Evolutionary conservation across 2,888 invertebrate species (phyloP).

Genomic region (Ichneumoninae sp.): DNA sequence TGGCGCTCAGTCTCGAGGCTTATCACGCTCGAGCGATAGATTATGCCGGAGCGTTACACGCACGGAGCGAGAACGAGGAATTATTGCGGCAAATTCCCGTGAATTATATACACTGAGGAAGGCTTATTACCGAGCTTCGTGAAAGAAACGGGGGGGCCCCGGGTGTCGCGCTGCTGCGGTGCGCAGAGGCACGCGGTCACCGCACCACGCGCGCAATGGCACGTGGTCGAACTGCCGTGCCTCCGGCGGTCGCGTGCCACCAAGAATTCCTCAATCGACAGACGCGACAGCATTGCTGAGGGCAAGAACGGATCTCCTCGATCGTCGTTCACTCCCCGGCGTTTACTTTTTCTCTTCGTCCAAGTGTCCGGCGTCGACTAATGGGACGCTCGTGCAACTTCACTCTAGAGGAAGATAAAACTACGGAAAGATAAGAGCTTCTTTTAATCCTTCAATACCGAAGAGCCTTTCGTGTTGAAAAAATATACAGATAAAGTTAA

Average conservation of each 20-base stretch:
- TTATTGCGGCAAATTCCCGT: conserved; percentile 64
- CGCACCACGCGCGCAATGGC: conserved; percentile 36
- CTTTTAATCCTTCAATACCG: not conserved
- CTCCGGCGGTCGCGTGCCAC: conserved; percentile 72
- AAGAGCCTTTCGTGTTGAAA: no score
- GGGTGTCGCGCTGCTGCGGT: conserved; percentile 42
- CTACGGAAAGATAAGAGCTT: not conserved
- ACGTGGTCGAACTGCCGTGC: conserved; percentile 45
- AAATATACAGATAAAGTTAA: no score
- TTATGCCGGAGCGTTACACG: conserved; percentile 14
- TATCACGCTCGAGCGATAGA: conserved; percentile 41
- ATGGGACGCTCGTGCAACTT: not conserved
- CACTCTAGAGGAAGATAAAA: not conserved
- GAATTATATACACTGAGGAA: conserved; percentile 61
- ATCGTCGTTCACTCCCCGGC: conserved; percentile 36
- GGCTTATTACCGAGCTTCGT: conserved; percentile 54
- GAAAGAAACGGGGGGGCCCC: conserved; percentile 26
- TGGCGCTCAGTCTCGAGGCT: conserved; percentile 7
- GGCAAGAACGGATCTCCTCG: conserved; percentile 61
- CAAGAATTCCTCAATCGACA: conserved; percentile 70
- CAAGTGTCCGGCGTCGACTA: not conserved
- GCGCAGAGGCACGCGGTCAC: conserved; percentile 24
- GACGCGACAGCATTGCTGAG: conserved; percentile 60
- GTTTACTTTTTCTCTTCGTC: conserved; percentile 32
- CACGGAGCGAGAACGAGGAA: conserved; percentile 55